phyloP scores from a whole-genome alignment of 2,888 invertebrate genomes.

The Nomada ferruginata region DNA sequence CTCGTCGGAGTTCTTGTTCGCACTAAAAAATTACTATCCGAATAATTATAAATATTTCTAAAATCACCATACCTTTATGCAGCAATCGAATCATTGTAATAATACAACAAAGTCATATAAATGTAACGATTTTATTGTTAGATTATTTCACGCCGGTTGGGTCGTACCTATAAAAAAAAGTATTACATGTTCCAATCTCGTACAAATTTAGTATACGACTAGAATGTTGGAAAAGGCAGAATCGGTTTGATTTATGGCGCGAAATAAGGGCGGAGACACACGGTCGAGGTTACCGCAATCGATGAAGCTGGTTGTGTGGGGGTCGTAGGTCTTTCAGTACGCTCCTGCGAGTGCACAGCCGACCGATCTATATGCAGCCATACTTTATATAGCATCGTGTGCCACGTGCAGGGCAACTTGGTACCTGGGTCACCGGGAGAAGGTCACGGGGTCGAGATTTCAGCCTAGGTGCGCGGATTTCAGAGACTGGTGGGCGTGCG shows the following conservation, averaged over 20 bases:
- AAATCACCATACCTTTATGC: too few species aligned
- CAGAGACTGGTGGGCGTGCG: conserved; percentile 56
- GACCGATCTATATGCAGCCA: conserved; percentile 76
- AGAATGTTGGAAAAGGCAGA: background rate
- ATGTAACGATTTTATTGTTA: too few species aligned
- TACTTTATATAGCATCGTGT: conserved; percentile 72
- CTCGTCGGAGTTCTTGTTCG: too few species aligned
- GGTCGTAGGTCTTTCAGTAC: conserved; percentile 40
- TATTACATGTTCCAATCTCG: too few species aligned
- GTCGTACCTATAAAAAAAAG: too few species aligned
- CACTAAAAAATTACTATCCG: too few species aligned
- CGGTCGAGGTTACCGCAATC: conserved; percentile 48
- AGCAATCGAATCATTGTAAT: too few species aligned
- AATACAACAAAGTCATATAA: too few species aligned
- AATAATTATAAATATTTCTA: too few species aligned
- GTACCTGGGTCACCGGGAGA: conserved; percentile 76
- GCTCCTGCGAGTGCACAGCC: conserved; percentile 62
- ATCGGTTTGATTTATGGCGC: background rate
- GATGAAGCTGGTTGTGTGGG: conserved; percentile 56
- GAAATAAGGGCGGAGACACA: conserved; percentile 4
- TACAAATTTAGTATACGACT: background rate
- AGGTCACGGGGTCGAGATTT: conserved; percentile 73
- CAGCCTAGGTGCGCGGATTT: conserved; percentile 63
- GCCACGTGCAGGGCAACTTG: conserved; percentile 73
- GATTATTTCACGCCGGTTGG: too few species aligned